phyloP scores from a whole-genome alignment of 2,113 vertebrate species.

The Corythaixoides concolor region DNA sequence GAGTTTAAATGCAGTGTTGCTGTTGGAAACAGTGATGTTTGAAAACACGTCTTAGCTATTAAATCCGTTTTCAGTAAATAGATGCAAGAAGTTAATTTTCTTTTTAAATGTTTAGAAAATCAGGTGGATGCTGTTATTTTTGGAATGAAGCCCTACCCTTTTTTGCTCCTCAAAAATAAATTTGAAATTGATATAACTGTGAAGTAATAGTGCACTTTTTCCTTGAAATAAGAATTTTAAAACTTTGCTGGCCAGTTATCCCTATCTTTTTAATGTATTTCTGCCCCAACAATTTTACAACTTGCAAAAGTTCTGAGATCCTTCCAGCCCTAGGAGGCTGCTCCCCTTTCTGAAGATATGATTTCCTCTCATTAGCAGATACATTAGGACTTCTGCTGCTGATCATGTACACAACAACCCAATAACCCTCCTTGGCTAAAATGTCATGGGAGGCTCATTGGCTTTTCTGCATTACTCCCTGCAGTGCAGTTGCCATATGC shows the following conservation, averaged over 20 bases:
- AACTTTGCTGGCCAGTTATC: not conserved
- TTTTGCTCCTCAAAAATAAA: not conserved
- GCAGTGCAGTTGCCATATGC: rapidly evolving
- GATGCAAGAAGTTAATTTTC: not conserved
- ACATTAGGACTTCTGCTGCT: not conserved
- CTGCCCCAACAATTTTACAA: not conserved
- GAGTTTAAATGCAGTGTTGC: slow-evolving; percentile 50
- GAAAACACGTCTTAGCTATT: slow-evolving; percentile 29
- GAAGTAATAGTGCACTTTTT: not conserved
- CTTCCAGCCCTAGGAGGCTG: not conserved
- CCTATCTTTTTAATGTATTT: not conserved
- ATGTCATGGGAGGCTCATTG: not conserved
- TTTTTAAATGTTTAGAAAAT: not conserved
- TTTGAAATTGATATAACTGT: not conserved
- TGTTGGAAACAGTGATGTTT: slow-evolving; percentile 46
- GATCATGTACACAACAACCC: not conserved
- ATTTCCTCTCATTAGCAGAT: not conserved
- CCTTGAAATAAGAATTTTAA: not conserved
- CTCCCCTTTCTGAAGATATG: not conserved
- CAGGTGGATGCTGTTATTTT: not conserved
- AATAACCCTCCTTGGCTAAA: not conserved
- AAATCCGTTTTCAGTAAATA: not conserved
- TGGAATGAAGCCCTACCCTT: not conserved
- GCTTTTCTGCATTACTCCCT: not conserved
- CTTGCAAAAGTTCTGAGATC: not conserved